These are phyloP conservation scores for Antrozous pallidus DNA, from an alignment of 2,797 vertebrate genomes.

Conservation along the genomic window DNA sequence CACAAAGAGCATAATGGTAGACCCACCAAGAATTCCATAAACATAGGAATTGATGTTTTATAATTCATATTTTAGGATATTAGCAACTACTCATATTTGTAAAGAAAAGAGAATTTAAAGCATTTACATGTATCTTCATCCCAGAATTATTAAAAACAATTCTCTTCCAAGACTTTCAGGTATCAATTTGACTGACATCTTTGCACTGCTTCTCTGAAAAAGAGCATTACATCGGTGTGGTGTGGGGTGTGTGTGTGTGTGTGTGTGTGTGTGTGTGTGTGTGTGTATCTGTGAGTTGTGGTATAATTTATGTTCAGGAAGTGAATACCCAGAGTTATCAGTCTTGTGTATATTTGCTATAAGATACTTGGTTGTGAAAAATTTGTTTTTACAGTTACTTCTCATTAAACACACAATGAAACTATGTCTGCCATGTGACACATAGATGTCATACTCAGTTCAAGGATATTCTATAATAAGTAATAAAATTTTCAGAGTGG, in stretches of 20 bases:
- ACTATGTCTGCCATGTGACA: neutral
- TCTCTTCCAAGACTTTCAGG: neutral
- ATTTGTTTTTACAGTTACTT: neutral
- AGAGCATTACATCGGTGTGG: neutral
- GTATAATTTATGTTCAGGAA: neutral
- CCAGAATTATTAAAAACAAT: neutral
- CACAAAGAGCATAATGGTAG: neutral
- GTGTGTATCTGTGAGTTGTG: neutral
- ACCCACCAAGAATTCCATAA: neutral
- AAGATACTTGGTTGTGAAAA: constrained; percentile 1
- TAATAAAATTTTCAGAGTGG: neutral
- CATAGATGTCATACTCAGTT: neutral
- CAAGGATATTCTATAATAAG: neutral
- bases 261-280: neutral
- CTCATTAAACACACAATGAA: neutral
- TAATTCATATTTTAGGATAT: neutral
- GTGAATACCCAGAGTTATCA: neutral
- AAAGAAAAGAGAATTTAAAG: constrained; percentile 10
- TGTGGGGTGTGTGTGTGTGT: neutral
- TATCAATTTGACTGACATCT: neutral
- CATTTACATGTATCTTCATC: neutral
- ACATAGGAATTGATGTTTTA: neutral
- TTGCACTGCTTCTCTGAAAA: neutral
- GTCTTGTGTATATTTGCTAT: neutral
- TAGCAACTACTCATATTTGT: constrained; percentile 10